phyloP scores from a whole-genome alignment of 1,140 invertebrate species.

The Drosophila funebris region DNA sequence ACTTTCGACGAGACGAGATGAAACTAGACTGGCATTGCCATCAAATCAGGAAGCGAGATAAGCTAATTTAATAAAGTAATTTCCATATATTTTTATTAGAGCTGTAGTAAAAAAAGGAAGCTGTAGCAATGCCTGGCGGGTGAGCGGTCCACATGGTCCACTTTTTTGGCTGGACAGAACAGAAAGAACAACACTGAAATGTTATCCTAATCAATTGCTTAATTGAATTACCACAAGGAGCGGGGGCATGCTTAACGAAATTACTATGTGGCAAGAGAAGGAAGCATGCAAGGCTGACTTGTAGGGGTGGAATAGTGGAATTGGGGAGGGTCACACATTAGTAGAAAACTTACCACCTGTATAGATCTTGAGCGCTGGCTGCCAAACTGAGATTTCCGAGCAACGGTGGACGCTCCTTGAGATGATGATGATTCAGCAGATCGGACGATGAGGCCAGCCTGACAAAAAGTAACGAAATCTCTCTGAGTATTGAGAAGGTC shows the following conservation, averaged over 20 bases:
- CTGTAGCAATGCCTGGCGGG: background rate
- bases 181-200: constrained; percentile 45
- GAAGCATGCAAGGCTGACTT: background rate
- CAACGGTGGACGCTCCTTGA: constrained; percentile 79
- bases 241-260: background rate
- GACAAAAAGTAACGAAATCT: background rate
- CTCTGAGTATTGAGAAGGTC: background rate
- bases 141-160: background rate
- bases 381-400: constrained; percentile 83
- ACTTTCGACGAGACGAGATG: no score
- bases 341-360: constrained; percentile 83
- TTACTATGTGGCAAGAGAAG: background rate
- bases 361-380: constrained; percentile 84
- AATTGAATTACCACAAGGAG: constrained; percentile 60
- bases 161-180: background rate
- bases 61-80: constrained; percentile 80
- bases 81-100: constrained; percentile 80
- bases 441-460: constrained; percentile 84
- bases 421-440: constrained; percentile 79
- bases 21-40: background rate
- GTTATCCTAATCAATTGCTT: constrained; percentile 70
- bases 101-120: constrained; percentile 27
- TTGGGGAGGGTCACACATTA: constrained; percentile 24
- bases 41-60: constrained; percentile 67
- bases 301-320: background rate